Evolutionary conservation across 2,113 vertebrate species (phyloP), one percentile per base, ranked within the genome.

Genomic region (Tympanuchus pallidicinctus): DNA sequence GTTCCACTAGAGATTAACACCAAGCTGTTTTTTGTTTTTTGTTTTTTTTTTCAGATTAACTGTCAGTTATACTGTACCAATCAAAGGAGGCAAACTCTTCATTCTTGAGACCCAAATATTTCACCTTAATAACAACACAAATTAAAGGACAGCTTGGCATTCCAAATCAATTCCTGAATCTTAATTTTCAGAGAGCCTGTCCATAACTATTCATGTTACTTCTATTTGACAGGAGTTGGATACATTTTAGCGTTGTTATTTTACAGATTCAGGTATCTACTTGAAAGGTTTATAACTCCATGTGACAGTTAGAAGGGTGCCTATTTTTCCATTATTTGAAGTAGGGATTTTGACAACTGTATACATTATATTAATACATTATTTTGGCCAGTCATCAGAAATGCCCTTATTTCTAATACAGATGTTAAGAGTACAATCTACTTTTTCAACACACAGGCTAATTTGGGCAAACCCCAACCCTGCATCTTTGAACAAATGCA

Each of bases 41-140:
- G 40, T 40, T 83, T 73, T 48, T 73, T 48, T 79, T 70, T 13
- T n/a, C 64, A 73, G 54, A 95, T 71, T 73, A 92, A 73, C 50
- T 74, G 60, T 64, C 84, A 94, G 28, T 27, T 87, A 32, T 67
- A 77, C 20, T 18, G 2, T 10, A 81, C 72, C 32, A 91, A 86
- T 71, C 89, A 92, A 89, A 91, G 72, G 13, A 92, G 32, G 38
- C 91, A 88, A 93, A 86, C 28, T 59, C 30, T 75, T 75, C 50
- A 70, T 86, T 85, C 72, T 86, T 67, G 57, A 90, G 80, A 92
- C 54, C 69, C 89, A 92, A 94, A 85, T 88, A 90, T 95, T 93
- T 92, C 69, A 60, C 38, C 67, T 67, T 70, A 89, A 87, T 54
- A 72, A 82, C 36, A 91, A 75, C 45, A 82, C 48, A 82, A 83